Evolutionary conservation across 2,797 vertebrate genomes (phyloP), one percentile per base, ranked within the genome.

Genomic region (Podarcis lilfordi): DNA sequence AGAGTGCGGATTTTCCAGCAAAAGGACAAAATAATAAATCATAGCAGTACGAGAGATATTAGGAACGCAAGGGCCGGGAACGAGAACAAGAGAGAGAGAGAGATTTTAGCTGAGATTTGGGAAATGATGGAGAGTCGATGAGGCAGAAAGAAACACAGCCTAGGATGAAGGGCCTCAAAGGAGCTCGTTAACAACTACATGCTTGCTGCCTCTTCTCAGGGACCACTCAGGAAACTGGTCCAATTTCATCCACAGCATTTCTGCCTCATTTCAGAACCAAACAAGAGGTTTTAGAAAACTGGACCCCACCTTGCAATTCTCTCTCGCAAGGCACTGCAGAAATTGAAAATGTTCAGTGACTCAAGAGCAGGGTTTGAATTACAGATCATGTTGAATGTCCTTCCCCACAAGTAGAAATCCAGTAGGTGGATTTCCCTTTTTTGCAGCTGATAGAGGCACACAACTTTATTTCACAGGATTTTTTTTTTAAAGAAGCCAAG

Each of bases 11-110:
- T 74, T 80, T 37, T 80, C 76, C 15, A 84, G 50, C 27, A 69
- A 50, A 37, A 35, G n/a, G 37, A 43, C 76, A 74, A 66, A 80
- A 80, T 64, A 84, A 80, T 80, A 84, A 84, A 84, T 64, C 50
- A 74, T 50, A 80, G n/a, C 50, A 80, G 37, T 21, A 19, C 27
- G 40, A 61, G 50, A 61, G 75, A n/a, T 27, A 35, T 19, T 61
- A 71, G 50, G 75, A 88, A 37, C 2, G 8, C 25, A 84, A 45
- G 50, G 15, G 72, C 19, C n/a, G 19, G 13, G 66, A 19, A 55
- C 7, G 6, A n/a, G 27, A 78, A n/a, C 55, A 7, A 29, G 32
- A 43, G 50, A 80, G 25, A 55, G 45, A 50, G 11, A 45, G 45
- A 45, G 45, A 45, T 72, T 80, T 72, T 76, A 64, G 76, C 4